Percentiles rank a stretch among this genome's conserved stretches.
phyloP scores from a whole-genome alignment of 2,888 invertebrate species.

The Glyphotaelius pellucidus region DNA sequence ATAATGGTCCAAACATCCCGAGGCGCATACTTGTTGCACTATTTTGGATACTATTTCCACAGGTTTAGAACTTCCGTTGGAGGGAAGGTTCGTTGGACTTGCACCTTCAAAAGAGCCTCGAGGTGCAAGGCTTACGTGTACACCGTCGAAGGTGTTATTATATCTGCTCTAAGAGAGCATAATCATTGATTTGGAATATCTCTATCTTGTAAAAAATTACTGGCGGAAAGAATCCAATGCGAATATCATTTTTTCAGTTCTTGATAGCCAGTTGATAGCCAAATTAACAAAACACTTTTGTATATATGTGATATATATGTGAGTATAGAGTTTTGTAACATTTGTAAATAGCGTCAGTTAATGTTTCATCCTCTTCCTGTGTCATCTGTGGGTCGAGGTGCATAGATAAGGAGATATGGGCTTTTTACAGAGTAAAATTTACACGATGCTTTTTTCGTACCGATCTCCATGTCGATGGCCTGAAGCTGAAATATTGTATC shows the following conservation, averaged over 20 bases:
- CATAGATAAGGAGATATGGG: too few relatives aligned
- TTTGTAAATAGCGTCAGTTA: too few relatives aligned
- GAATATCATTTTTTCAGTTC: neutral
- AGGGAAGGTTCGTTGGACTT: slow-evolving; percentile 64
- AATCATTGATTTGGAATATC: slow-evolving; percentile 6
- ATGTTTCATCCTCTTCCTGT: too few relatives aligned
- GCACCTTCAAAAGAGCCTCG: slow-evolving; percentile 65
- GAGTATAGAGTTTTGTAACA: too few relatives aligned
- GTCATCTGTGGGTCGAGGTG: too few relatives aligned
- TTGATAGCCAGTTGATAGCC: neutral
- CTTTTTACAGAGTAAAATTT: too few relatives aligned
- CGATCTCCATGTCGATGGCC: too few relatives aligned
- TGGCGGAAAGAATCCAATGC: neutral
- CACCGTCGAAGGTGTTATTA: slow-evolving; percentile 5
- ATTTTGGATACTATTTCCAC: neutral
- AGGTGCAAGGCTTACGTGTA: slow-evolving; percentile 65
- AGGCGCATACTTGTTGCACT: neutral
- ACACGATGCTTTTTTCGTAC: too few relatives aligned
- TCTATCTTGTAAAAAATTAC: neutral
- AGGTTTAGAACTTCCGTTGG: slow-evolving; percentile 1
- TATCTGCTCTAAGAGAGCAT: neutral
- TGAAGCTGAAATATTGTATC: too few relatives aligned
- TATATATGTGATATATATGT: too few relatives aligned
- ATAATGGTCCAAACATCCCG: neutral
- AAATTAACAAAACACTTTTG: neutral